Conservation (phyloP, 2,888 invertebrate species). For the Busseola fusca region DNA sequence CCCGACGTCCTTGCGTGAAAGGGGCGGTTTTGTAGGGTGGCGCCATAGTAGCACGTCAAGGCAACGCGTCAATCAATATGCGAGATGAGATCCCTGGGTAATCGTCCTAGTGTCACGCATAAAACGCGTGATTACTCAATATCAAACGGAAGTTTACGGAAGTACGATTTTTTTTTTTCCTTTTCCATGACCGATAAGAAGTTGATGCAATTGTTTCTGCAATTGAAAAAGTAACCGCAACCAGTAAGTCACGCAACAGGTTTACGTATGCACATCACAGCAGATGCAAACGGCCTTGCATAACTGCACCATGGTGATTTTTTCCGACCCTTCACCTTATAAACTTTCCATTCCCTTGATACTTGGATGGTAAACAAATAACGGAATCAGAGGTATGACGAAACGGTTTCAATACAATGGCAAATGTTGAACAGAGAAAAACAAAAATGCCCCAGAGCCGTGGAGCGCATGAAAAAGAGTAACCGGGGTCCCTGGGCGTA, state of each 20-base stretch:
- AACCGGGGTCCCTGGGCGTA: too few relatives aligned
- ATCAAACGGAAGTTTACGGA: slow-evolving; percentile 34
- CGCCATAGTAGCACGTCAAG: slow-evolving; percentile 83
- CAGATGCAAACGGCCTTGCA: slow-evolving; percentile 73
- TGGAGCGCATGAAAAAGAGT: too few relatives aligned
- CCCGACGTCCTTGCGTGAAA: slow-evolving; percentile 86
- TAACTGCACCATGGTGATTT: slow-evolving; percentile 63
- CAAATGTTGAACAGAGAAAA: slow-evolving; percentile 34
- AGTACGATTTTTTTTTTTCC: slow-evolving; percentile 16
- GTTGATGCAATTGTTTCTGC: slow-evolving; percentile 50
- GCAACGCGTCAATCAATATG: slow-evolving; percentile 88
- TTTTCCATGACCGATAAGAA: slow-evolving; percentile 25
- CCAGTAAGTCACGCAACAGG: slow-evolving; percentile 73
- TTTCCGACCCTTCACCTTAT: slow-evolving; percentile 59
- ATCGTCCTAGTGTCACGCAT: slow-evolving; percentile 68
- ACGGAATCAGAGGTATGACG: slow-evolving; percentile 29
- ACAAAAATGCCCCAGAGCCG: too few relatives aligned
- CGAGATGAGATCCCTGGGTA: slow-evolving; percentile 81
- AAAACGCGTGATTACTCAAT: slow-evolving; percentile 54
- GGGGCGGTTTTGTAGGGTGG: slow-evolving; percentile 86
- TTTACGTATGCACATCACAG: slow-evolving; percentile 75
- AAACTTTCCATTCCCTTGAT: slow-evolving; percentile 57
- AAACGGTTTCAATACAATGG: slow-evolving; percentile 33
- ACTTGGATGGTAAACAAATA: slow-evolving; percentile 54
- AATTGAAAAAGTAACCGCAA: slow-evolving; percentile 67